Conservation (phyloP, 2,797 vertebrate species). For the Etheostoma perlongum region DNA sequence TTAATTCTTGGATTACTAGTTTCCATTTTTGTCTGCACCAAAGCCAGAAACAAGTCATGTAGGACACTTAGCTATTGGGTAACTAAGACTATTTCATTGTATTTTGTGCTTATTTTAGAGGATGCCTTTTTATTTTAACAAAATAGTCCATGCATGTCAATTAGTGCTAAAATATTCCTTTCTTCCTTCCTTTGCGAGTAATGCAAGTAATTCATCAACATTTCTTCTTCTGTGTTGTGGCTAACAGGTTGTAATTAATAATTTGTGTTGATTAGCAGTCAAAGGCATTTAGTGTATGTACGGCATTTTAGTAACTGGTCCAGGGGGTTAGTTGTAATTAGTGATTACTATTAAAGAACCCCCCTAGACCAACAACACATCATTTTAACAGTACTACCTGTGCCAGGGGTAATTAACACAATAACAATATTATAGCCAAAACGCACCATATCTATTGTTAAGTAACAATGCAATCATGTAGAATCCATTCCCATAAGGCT, state of each 20-base stretch:
- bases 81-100: conserved; percentile 1
- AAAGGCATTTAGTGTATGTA: neutral
- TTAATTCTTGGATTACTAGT: conserved; percentile 17
- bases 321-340: neutral
- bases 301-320: neutral
- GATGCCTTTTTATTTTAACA: neutral
- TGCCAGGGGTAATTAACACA: conserved; percentile 26
- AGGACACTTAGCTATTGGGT: conserved; percentile 14
- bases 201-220: neutral
- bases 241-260: neutral
- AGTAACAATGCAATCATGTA: neutral
- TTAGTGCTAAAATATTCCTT: neutral
- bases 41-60: conserved; percentile 10
- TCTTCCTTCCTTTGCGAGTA: neutral
- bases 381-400: neutral
- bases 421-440: conserved; percentile 1
- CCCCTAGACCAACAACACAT: conserved; percentile 3
- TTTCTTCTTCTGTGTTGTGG: neutral
- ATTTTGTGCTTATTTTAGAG: neutral
- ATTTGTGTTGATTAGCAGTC: neutral
- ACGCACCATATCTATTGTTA: neutral
- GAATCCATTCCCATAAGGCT: neutral
- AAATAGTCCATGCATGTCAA: neutral
- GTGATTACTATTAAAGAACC: neutral
- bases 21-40: conserved; percentile 30